Percentiles rank a stretch among this genome's conserved stretches.
Conservation (phyloP, 2,797 vertebrate genomes). For the Borostomias antarcticus region DNA sequence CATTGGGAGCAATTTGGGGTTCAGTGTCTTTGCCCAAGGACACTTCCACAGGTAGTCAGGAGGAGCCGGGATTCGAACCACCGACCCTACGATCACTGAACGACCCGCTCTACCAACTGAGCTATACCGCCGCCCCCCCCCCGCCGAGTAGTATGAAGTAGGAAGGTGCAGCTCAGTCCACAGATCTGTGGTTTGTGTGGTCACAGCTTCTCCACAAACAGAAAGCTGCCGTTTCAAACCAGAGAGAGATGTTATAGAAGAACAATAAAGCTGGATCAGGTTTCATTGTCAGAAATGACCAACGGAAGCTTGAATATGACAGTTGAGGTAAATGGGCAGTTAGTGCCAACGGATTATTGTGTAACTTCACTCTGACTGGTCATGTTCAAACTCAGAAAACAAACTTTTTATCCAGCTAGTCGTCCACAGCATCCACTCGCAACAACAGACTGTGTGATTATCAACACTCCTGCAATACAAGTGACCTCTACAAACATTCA, state of each 20-base stretch:
- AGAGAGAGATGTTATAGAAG: background rate
- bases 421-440: background rate
- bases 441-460: background rate
- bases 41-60: too few species aligned
- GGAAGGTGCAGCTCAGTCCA: background rate
- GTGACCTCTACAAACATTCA: background rate
- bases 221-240: background rate
- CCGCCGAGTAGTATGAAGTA: background rate
- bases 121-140: too few species aligned
- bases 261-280: background rate
- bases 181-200: constrained; percentile 2
- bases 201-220: too few species aligned
- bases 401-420: background rate
- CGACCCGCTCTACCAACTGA: too few species aligned
- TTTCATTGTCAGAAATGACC: background rate
- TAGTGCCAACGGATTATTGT: background rate
- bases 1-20: too few species aligned
- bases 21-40: too few species aligned
- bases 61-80: too few species aligned
- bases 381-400: background rate
- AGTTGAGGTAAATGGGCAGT: background rate
- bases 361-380: too few species aligned
- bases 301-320: background rate
- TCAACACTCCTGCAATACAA: background rate
- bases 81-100: too few species aligned